These are phyloP conservation scores for Brachionus koreanus DNA, from an alignment of 1,140 invertebrate genomes.

Conservation along the genomic window DNA sequence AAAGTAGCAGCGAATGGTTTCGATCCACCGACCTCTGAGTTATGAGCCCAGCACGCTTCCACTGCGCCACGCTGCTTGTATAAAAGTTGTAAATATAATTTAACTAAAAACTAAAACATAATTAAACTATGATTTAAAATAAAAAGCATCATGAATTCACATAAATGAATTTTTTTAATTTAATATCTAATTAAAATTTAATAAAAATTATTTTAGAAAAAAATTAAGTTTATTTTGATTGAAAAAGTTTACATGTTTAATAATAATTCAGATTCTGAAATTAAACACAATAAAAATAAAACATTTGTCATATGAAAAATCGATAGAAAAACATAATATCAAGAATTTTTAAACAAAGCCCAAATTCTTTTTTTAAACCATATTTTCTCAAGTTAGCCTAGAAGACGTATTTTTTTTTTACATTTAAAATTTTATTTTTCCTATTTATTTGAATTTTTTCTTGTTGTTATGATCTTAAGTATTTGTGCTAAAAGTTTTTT, in stretches of 20 bases:
- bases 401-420: too few relatives aligned
- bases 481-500: neutral
- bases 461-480: neutral
- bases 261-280: neutral
- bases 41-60: constrained; percentile 96
- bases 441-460: too few relatives aligned
- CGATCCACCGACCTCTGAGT: constrained; percentile 93
- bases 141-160: neutral
- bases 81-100: neutral
- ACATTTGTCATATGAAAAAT: neutral
- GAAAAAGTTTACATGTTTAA: neutral
- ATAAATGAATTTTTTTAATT: neutral
- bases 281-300: neutral
- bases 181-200: neutral
- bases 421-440: too few relatives aligned
- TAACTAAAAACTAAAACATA: too few relatives aligned
- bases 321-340: neutral
- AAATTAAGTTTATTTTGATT: neutral
- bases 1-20: constrained; percentile 83
- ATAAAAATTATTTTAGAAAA: neutral
- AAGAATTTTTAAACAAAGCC: too few relatives aligned
- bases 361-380: too few relatives aligned
- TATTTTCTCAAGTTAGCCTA: too few relatives aligned
- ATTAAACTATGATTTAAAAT: neutral
- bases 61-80: constrained; percentile 88